Conservation (phyloP, 2,113 vertebrate genomes). For the Phylloscopus whistleri region DNA sequence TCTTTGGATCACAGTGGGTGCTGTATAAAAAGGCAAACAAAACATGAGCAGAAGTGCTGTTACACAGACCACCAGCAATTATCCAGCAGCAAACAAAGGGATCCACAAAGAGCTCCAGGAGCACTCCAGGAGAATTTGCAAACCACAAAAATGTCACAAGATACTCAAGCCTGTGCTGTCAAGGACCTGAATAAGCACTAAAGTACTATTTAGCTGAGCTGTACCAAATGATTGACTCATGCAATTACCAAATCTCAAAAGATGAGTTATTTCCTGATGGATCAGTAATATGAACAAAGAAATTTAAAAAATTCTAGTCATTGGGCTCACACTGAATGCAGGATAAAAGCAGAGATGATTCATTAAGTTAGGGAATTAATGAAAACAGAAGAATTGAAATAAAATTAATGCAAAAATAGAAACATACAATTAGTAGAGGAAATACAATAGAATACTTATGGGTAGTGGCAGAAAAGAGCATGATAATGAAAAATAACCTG, state of each 20-base stretch:
- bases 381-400: neutral
- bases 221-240: neutral
- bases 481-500: neutral
- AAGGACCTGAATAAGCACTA: neutral
- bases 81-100: constrained; percentile 1
- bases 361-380: neutral
- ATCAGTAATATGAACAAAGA: neutral
- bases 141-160: neutral
- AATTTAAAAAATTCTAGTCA: neutral
- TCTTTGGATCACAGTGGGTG: constrained; percentile 1
- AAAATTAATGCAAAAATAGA: neutral
- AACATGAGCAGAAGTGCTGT: neutral
- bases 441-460: neutral
- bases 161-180: neutral
- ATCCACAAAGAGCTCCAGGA: neutral
- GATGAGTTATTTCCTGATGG: neutral
- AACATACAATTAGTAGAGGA: neutral
- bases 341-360: neutral
- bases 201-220: neutral
- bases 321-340: neutral
- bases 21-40: neutral
- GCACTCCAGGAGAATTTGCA: neutral
- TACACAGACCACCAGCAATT: neutral
- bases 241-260: neutral
- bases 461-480: neutral